Percentiles rank a stretch among this genome's conserved stretches.
Evolutionary conservation across 2,888 invertebrate species (phyloP).

Genomic region (Polietes domitor): DNA sequence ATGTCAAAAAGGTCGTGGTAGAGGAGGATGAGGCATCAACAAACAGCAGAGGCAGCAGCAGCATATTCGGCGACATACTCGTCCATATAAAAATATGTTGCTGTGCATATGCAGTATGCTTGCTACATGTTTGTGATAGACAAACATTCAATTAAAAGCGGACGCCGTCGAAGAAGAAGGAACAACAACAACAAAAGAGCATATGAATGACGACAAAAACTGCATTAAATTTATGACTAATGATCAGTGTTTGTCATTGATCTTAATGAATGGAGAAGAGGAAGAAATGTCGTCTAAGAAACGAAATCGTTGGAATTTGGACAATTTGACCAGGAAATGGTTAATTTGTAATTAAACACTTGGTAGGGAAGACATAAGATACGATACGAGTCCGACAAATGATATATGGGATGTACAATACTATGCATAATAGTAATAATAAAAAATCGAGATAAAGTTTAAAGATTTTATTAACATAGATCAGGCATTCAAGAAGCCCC

Average conservation of each 20-base stretch:
- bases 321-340: constrained; percentile 22
- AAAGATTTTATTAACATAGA: no score
- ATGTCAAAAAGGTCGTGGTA: constrained; percentile 54
- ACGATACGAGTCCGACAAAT: no score
- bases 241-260: constrained; percentile 44
- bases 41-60: no score
- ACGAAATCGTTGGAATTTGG: not conserved
- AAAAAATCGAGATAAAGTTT: no score
- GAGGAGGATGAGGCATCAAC: not conserved
- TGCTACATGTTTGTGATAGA: not conserved
- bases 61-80: not conserved
- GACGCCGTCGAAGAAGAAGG: not conserved
- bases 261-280: constrained; percentile 20
- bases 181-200: no score
- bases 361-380: no score
- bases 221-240: constrained; percentile 52
- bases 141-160: constrained; percentile 31
- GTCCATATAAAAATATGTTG: no score
- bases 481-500: no score
- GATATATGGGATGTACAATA: no score
- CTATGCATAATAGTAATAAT: no score
- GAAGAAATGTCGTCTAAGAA: not conserved
- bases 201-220: constrained; percentile 16
- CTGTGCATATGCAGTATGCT: not conserved
- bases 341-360: constrained; percentile 23